Conservation (phyloP, 2,888 invertebrate species). For the Cephus pulcher region DNA sequence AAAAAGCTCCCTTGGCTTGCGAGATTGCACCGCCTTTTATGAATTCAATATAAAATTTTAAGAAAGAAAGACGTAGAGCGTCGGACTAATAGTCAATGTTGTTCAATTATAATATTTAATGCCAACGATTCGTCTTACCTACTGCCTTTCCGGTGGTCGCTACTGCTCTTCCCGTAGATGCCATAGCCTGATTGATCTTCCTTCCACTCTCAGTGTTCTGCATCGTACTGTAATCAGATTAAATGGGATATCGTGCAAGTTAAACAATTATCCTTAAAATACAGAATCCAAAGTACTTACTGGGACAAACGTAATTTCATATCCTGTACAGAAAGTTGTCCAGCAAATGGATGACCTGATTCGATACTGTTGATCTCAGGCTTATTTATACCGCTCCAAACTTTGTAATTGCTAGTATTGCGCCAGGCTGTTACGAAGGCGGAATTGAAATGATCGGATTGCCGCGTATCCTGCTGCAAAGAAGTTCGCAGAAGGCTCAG, state of each 20-base stretch:
- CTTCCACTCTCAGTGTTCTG: slow-evolving; percentile 93
- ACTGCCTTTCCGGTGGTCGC: slow-evolving; percentile 82
- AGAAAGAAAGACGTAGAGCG: slow-evolving; percentile 7
- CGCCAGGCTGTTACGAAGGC: slow-evolving; percentile 88
- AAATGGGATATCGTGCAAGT: too few species aligned
- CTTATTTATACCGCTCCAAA: slow-evolving; percentile 77
- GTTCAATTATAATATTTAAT: too few species aligned
- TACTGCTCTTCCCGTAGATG: slow-evolving; percentile 90
- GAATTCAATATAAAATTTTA: slow-evolving; percentile 12
- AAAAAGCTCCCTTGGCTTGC: slow-evolving; percentile 88
- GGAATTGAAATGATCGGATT: slow-evolving; percentile 89
- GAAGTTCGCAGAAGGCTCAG: slow-evolving; percentile 85
- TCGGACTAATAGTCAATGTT: neutral
- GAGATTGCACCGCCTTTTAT: slow-evolving; percentile 82
- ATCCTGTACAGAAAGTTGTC: slow-evolving; percentile 93
- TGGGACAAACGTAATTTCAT: slow-evolving; percentile 92
- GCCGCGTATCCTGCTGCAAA: slow-evolving; percentile 79
- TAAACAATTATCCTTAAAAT: too few species aligned
- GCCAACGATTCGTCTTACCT: slow-evolving; percentile 65
- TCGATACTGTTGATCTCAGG: slow-evolving; percentile 62
- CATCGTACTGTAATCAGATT: slow-evolving; percentile 80
- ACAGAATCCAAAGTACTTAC: slow-evolving; percentile 71
- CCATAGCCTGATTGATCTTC: slow-evolving; percentile 93
- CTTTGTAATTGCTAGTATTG: slow-evolving; percentile 87
- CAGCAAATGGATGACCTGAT: slow-evolving; percentile 93